Evolutionary conservation across 2,797 vertebrate species (phyloP).

Genomic region (Syngnathus rostellatus): DNA sequence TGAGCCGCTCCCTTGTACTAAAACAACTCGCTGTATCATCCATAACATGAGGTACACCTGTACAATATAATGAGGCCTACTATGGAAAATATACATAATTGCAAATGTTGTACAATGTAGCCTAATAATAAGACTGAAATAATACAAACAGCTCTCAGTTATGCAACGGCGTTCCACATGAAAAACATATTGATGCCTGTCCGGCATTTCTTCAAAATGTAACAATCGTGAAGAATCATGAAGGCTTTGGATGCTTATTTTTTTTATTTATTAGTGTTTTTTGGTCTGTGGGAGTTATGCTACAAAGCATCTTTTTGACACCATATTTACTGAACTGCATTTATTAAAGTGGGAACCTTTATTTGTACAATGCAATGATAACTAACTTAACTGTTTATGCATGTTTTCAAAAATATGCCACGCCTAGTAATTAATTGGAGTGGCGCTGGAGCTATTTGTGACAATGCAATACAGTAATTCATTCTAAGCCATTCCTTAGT

Average conservation of each 20-base stretch:
- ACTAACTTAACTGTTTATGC: too few relatives aligned
- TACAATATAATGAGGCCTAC: not conserved
- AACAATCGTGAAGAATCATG: not conserved
- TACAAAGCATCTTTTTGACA: not conserved
- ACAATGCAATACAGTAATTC: not conserved
- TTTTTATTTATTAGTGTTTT: not conserved
- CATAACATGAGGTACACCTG: not conserved
- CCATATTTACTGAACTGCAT: not conserved
- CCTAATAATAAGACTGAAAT: not conserved
- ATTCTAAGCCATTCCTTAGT: conserved; percentile 9
- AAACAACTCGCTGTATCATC: conserved; percentile 46
- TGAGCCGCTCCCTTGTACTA: conserved; percentile 45
- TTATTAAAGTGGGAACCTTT: not conserved
- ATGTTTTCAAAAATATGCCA: not conserved
- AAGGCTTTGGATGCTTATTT: not conserved
- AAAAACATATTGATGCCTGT: not conserved
- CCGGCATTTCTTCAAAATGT: not conserved
- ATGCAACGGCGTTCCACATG: not conserved
- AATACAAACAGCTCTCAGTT: conserved; percentile 1
- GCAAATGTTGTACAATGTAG: not conserved
- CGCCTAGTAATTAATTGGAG: not conserved
- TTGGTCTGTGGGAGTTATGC: not conserved
- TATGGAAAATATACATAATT: not conserved
- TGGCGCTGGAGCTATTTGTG: not conserved
- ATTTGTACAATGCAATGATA: not conserved